phyloP scores from a whole-genome alignment of 2,797 vertebrate species.

The Tapera naevia region DNA sequence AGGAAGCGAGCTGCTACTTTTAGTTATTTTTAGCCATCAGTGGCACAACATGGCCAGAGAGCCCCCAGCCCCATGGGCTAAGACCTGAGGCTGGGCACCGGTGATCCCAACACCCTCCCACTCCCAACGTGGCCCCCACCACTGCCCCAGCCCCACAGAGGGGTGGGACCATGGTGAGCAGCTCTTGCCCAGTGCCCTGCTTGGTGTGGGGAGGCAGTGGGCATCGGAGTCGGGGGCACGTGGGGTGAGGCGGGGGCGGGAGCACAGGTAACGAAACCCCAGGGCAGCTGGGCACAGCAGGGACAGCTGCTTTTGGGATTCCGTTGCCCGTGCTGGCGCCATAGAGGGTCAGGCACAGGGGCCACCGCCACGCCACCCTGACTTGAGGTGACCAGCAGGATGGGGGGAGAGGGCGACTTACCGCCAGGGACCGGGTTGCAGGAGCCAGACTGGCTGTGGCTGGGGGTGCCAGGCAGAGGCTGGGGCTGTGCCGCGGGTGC shows the following conservation, averaged over 20 bases:
- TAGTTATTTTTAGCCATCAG: slow-evolving; percentile 60
- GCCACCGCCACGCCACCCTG: not conserved
- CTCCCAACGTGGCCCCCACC: not conserved
- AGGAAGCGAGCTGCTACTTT: slow-evolving; percentile 73
- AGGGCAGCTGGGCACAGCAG: slow-evolving; percentile 87
- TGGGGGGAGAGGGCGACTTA: not conserved
- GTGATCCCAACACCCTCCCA: no score
- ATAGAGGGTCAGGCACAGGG: not conserved
- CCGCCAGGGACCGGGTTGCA: not conserved
- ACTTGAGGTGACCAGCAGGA: not conserved
- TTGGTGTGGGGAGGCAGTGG: accelerated
- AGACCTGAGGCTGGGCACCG: accelerated
- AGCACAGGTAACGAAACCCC: slow-evolving; percentile 93
- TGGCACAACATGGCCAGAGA: not conserved
- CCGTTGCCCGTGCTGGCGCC: slow-evolving; percentile 86
- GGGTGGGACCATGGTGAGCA: not conserved
- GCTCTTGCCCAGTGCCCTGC: not conserved
- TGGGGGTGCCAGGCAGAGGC: not conserved
- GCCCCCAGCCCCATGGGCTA: accelerated
- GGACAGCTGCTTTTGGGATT: slow-evolving; percentile 99
- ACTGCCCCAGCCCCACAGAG: accelerated
- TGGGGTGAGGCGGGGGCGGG: not conserved
- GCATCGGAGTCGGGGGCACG: not conserved
- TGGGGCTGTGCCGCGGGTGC: not conserved
- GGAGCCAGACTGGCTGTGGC: not conserved